Base-by-base conservation (phyloP, 2,113 vertebrate genomes). In the Salvator merianae region DNA sequence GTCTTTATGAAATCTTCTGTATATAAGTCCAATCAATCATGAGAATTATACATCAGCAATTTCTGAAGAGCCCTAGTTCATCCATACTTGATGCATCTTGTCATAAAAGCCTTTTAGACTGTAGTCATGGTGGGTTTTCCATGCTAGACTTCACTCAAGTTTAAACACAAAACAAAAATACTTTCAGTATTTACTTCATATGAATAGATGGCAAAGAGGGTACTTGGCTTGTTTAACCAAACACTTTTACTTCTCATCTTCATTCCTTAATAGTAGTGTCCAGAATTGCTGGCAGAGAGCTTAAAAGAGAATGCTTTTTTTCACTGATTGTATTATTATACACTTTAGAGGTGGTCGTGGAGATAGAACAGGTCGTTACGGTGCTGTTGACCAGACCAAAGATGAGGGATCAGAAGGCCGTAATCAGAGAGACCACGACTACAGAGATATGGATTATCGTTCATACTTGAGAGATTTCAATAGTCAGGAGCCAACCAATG, bases 361-460 rank as follows among this genome's bases (percentile, higher is more conserved):
- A 22, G 97, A 98, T 85, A 96, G 97, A 28, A 95, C 95, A 32
- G 97, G 97, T 69, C 97, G 97, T 81, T 98, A 98, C 75, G 97
- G 96, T 47, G 95, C 93, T 62, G 65, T 92, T 0, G 91, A 94
- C 62, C 91, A 90, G n/a, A 77, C 88, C 1, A 91, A 91, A 10
- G 93, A 94, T 12, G 94, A 95, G 1, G 55, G 86, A 1, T 81
- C 86, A 38, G 93, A 88, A 59, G 87, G 93, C 16, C 93, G 95
- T 80, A 92, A 92, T 50, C 89, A 90, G 24, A 95, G 94, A 4
- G 97, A 97, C 78, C 97, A 97, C 50, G 97, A 98, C 90, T 98
- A 97, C 83, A 93, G 96, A 55, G 97, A 98, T 82, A 97, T 98
- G 97, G 97, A 94, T 77, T 95, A 94, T 75, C 92, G 93, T 3